A percentile compares a stretch with the other conserved stretches of the same genome.
These are phyloP conservation scores for Drosophila navojoa DNA, from an alignment of 1,140 invertebrate genomes.

Conservation along the genomic window DNA sequence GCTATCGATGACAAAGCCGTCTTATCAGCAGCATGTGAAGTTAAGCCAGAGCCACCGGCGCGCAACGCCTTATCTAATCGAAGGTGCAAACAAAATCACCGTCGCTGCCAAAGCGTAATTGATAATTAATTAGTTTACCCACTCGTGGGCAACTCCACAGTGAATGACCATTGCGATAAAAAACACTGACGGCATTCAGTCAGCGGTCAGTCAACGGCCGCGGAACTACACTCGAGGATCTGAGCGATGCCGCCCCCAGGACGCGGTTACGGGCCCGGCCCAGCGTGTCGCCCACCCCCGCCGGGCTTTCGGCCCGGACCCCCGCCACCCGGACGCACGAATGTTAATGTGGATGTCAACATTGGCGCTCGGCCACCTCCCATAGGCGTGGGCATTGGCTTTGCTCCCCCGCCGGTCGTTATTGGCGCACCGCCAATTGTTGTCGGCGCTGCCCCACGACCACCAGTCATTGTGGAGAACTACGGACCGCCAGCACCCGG, in stretches of 20 bases:
- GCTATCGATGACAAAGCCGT: conserved; percentile 36
- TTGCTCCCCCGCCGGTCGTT: conserved; percentile 36
- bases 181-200: conserved; percentile 50
- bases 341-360: conserved; percentile 71
- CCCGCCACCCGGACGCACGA: conserved; percentile 50
- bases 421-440: conserved; percentile 42
- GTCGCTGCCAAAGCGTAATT: conserved; percentile 51
- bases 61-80: conserved; percentile 57
- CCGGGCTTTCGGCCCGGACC: conserved; percentile 53
- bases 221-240: conserved; percentile 26
- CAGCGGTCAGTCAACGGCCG: conserved; percentile 27
- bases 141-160: conserved; percentile 31
- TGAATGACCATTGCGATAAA: conserved; percentile 42
- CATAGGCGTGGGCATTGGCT: conserved; percentile 62
- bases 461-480: conserved; percentile 37
- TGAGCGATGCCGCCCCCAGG: conserved; percentile 65
- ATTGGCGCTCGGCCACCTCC: conserved; percentile 65
- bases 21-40: conserved; percentile 21
- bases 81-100: conserved; percentile 55
- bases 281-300: conserved; percentile 16
- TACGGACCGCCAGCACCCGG: conserved; percentile 3
- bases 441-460: conserved; percentile 18
- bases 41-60: conserved; percentile 25
- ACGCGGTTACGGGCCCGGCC: conserved; percentile 55
- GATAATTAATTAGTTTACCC: conserved; percentile 70